A percentile compares a stretch with the other conserved stretches of the same genome.
These are phyloP conservation scores for Lamellibrachia luymesi DNA, from an alignment of 1,140 invertebrate genomes.

Conservation along the genomic window DNA sequence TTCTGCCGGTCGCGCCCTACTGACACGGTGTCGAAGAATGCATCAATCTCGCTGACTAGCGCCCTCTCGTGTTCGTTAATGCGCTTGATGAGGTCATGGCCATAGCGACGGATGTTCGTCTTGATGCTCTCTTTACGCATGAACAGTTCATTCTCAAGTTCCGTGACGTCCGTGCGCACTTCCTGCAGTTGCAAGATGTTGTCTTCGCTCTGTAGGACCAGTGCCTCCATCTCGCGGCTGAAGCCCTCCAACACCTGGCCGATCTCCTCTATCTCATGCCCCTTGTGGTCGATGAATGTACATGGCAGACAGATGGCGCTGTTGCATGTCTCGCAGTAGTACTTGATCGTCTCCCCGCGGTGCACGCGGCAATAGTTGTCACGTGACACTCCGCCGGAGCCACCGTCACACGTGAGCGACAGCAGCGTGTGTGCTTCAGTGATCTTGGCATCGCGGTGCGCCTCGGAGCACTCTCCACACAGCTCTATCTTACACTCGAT, in stretches of 20 bases:
- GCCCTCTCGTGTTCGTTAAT: conserved; percentile 20
- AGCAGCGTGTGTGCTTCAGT: conserved; percentile 22
- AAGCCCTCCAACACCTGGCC: conserved; percentile 6
- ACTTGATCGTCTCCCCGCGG: conserved; percentile 54
- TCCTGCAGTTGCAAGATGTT: conserved; percentile 15
- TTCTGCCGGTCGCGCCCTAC: conserved; percentile 15
- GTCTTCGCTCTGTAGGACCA: conserved; percentile 18
- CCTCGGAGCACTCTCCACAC: conserved; percentile 20
- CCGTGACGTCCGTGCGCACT: conserved; percentile 18
- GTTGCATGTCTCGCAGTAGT: conserved; percentile 58
- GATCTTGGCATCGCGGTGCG: conserved; percentile 19
- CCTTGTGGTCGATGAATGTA: conserved; percentile 26
- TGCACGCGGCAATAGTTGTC: conserved; percentile 52
- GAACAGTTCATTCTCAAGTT: conserved; percentile 27
- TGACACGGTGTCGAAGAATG: conserved; percentile 20
- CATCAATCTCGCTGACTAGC: conserved; percentile 12
- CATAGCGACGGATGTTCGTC: conserved; percentile 17
- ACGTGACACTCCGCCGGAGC: conserved; percentile 5
- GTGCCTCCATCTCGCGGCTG: neutral
- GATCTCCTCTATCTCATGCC: conserved; percentile 26
- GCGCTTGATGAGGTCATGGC: conserved; percentile 13
- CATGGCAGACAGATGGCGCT: conserved; percentile 53
- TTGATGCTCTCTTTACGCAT: conserved; percentile 24
- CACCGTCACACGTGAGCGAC: neutral
- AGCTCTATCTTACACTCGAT: conserved; percentile 24